phyloP scores from a whole-genome alignment of 2,888 invertebrate genomes.

The Synanthedon formicaeformis region DNA sequence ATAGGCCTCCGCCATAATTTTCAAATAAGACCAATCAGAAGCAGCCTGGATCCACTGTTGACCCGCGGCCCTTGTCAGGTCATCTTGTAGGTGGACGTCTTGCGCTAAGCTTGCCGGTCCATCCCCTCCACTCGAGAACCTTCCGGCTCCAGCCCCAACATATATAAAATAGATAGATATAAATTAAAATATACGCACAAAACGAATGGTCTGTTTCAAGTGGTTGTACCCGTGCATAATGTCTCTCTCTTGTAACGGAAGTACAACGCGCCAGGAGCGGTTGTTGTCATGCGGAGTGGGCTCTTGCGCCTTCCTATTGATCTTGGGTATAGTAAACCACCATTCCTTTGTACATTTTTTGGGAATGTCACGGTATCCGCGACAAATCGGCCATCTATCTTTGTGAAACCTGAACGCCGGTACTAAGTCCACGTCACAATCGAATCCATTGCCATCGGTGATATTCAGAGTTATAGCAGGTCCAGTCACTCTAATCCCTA shows the following conservation, averaged over 20 bases:
- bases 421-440: constrained; percentile 64
- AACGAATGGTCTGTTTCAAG: constrained; percentile 45
- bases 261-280: constrained; percentile 64
- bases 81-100: no score
- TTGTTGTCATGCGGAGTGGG: constrained; percentile 13
- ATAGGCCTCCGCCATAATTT: no score
- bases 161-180: no score
- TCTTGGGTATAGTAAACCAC: constrained; percentile 66
- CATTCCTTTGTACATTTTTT: constrained; percentile 22
- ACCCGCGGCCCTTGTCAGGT: no score
- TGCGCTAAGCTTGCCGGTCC: no score
- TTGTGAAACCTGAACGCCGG: constrained; percentile 61
- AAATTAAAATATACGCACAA: constrained; percentile 29
- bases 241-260: constrained; percentile 64
- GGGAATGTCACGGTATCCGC: constrained; percentile 24
- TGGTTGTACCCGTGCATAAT: constrained; percentile 43
- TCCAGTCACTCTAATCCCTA: constrained; percentile 38
- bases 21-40: no score
- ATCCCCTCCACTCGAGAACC: no score
- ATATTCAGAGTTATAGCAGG: constrained; percentile 69
- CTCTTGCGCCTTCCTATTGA: constrained; percentile 22
- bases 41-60: no score
- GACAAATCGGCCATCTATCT: constrained; percentile 43
- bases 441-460: constrained; percentile 24
- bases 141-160: no score